phyloP scores from a whole-genome alignment of 2,888 invertebrate genomes.

The Alcis repandata region DNA sequence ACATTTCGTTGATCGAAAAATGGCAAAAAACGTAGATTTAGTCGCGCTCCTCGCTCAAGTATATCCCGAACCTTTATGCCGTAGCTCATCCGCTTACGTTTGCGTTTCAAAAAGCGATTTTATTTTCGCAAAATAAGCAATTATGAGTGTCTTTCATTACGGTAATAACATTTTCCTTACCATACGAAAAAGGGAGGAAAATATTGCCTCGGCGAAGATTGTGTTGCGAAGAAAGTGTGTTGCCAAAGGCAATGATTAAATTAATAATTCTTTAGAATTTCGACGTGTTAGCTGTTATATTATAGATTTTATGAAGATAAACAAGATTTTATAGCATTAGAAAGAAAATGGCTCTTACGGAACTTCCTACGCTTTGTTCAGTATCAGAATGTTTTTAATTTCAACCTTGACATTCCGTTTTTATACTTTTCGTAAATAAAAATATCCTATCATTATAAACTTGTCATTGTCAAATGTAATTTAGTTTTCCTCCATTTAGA shows the following conservation, averaged over 20 bases:
- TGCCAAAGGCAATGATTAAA: slow-evolving; percentile 8
- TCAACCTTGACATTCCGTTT: too few species aligned
- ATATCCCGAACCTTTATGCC: slow-evolving; percentile 24
- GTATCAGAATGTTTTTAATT: too few species aligned
- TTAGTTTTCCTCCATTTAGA: too few species aligned
- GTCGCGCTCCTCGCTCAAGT: slow-evolving; percentile 18
- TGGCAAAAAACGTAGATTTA: neutral
- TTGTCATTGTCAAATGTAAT: too few species aligned
- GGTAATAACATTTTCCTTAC: slow-evolving; percentile 37
- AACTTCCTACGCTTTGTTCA: too few species aligned
- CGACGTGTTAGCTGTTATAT: neutral
- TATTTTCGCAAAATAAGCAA: slow-evolving; percentile 49
- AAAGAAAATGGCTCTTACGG: neutral
- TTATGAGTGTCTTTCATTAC: slow-evolving; percentile 44
- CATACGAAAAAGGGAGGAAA: slow-evolving; percentile 24
- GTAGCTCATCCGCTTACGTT: slow-evolving; percentile 50
- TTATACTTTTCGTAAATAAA: too few species aligned
- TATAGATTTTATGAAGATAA: neutral
- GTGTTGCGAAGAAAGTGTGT: slow-evolving; percentile 12
- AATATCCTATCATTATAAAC: too few species aligned
- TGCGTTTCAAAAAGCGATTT: slow-evolving; percentile 51
- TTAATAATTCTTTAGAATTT: slow-evolving; percentile 5
- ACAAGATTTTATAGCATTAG: neutral
- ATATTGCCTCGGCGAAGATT: slow-evolving; percentile 24
- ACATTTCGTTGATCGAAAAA: too few species aligned